Evolutionary conservation across 2,113 vertebrate species (phyloP).

Genomic region (Kobus ellipsiprymnus): DNA sequence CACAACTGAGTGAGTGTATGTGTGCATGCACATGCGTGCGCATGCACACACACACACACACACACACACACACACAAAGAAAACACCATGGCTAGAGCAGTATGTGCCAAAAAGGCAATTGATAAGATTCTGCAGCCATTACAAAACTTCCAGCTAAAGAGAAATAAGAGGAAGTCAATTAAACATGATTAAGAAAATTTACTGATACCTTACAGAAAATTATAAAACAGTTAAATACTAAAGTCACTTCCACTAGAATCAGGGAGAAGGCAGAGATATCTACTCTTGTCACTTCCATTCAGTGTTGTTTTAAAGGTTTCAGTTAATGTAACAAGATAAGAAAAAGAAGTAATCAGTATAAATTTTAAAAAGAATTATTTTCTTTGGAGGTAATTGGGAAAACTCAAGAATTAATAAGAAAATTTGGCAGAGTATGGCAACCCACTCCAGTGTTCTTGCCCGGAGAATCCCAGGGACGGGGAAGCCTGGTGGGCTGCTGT

Average conservation of each 20-base stretch:
- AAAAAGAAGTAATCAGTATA: not conserved
- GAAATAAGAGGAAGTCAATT: not conserved
- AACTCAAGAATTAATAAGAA: slow-evolving; percentile 26
- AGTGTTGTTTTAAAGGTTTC: not conserved
- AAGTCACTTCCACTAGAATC: not conserved
- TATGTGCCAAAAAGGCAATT: not conserved
- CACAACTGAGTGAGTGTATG: not conserved
- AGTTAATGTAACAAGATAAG: not conserved
- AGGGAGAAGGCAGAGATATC: not conserved
- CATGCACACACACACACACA: rapidly evolving
- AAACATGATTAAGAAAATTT: not conserved
- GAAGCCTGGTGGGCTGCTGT: no score
- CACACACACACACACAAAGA: not conserved
- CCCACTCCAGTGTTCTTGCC: no score
- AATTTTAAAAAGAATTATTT: not conserved
- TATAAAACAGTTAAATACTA: not conserved
- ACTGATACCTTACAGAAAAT: not conserved
- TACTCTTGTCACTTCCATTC: not conserved
- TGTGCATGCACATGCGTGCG: rapidly evolving
- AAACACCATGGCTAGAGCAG: not conserved
- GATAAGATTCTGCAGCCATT: not conserved
- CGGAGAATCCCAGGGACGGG: no score
- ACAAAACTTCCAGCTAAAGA: not conserved
- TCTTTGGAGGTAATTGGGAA: slow-evolving; percentile 5
- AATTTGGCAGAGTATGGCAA: not conserved